These are phyloP conservation scores for Poecilia latipinna DNA, from an alignment of 2,113 vertebrate genomes.

Conservation along the genomic window DNA sequence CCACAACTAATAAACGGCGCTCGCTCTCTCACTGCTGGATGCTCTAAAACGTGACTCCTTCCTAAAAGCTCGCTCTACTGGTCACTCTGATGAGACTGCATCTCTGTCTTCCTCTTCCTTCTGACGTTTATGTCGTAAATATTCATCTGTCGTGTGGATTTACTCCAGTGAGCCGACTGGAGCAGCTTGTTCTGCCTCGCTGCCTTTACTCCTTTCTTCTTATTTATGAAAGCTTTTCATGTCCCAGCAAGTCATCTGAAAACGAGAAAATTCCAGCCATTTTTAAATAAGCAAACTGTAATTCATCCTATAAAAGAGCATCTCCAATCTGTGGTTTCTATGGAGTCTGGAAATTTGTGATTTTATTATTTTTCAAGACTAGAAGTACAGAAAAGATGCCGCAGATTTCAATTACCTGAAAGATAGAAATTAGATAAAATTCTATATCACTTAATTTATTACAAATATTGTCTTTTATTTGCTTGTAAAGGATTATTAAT, in stretches of 20 bases:
- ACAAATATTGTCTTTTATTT: too few relatives aligned
- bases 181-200: constrained; percentile 25
- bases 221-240: constrained; percentile 33
- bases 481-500: too few relatives aligned
- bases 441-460: too few relatives aligned
- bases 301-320: too few relatives aligned
- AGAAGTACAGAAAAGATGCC: too few relatives aligned
- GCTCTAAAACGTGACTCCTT: constrained; percentile 38
- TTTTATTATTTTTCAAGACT: too few relatives aligned
- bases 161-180: constrained; percentile 35
- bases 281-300: not conserved
- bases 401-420: too few relatives aligned
- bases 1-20: constrained; percentile 62
- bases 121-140: constrained; percentile 35
- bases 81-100: constrained; percentile 23
- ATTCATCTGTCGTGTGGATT: constrained; percentile 52
- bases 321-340: too few relatives aligned
- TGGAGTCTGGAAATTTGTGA: too few relatives aligned
- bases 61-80: constrained; percentile 35
- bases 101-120: constrained; percentile 35
- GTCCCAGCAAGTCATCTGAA: constrained; percentile 1
- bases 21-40: constrained; percentile 57
- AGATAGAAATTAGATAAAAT: too few relatives aligned
- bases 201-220: constrained; percentile 34
- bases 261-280: not conserved